A percentile compares a stretch with the other conserved stretches of the same genome.
phyloP scores from a whole-genome alignment of 2,797 vertebrate genomes.

The Jordanella pulchra region DNA sequence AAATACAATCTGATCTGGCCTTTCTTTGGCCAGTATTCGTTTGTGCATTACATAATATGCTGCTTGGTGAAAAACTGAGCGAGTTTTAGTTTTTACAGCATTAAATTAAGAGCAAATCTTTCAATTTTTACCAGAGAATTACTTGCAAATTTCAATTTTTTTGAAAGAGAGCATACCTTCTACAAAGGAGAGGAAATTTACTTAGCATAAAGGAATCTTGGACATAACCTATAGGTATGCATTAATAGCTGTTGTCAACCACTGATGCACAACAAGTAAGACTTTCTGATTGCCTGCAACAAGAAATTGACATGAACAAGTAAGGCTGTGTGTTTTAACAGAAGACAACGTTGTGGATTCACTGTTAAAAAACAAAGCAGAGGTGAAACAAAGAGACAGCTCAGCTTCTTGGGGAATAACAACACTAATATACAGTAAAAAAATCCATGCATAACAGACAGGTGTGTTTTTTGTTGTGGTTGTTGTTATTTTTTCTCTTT shows the following conservation, averaged over 20 bases:
- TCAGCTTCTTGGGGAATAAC: conserved; percentile 35
- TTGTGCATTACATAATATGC: background rate
- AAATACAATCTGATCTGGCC: background rate
- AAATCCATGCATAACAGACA: conserved; percentile 7
- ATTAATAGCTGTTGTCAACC: conserved; percentile 13
- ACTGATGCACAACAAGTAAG: conserved; percentile 22
- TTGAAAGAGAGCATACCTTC: conserved; percentile 17
- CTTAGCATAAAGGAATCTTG: conserved; percentile 21
- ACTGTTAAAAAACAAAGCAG: conserved; percentile 50
- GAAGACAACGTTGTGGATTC: conserved; percentile 63
- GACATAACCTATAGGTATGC: conserved; percentile 3
- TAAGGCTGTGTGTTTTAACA: conserved; percentile 6
- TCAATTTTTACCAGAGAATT: background rate
- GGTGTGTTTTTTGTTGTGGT: background rate
- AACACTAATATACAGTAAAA: conserved; percentile 41
- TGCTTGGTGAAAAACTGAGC: background rate
- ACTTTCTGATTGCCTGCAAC: conserved; percentile 43
- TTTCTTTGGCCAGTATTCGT: background rate
- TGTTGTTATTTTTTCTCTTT: background rate
- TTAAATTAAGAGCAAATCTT: background rate
- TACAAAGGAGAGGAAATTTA: conserved; percentile 7
- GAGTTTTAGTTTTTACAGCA: background rate
- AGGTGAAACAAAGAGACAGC: conserved; percentile 55
- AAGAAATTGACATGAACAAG: conserved; percentile 48
- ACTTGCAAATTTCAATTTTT: background rate